Evolutionary conservation across 1,140 invertebrate species (phyloP), one percentile per base, ranked within the genome.

Genomic region (Temnothorax curvispinosus): DNA sequence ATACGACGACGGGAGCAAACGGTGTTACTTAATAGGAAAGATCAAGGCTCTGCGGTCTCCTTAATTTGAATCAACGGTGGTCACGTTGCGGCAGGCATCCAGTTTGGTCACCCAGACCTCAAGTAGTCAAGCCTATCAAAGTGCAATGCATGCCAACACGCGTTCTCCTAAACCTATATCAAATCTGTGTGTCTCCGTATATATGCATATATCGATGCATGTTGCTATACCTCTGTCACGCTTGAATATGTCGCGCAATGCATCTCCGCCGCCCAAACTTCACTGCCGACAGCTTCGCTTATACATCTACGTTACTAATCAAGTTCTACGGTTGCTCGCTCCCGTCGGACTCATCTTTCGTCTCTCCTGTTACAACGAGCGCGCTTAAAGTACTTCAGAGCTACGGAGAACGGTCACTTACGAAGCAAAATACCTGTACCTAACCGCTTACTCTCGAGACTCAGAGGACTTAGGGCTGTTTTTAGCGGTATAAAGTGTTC

Each of bases 241-340:
- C 75, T 38, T 56, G 88, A 77, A 81, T 88, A 84, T 86, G 87
- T 89, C 86, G 76, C 82, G 67, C 87, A 75, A 88, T 88, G 90
- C 90, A 91, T 90, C 78, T 3, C 35, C 47, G 52, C n/a, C 35
- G 52, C n/a, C 35, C 18, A 60, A 92, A 88, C 72, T 90, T 89
- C n/a, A 7, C 27, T 27, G 27, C 27, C 27, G 50, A 21, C 27
- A 58, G 69, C 75, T 90, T 90, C 62, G 77, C 82, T 87, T 87
- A 91, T 90, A 75, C 77, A 27, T 44, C 54, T 67, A 80, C n/a
- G 56, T 27, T 27, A 87, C 74, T 91, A 92, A 92, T 92, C 91
- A 89, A 89, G 74, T 84, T 76, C 27, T 35, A 85, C 50, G 32
- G 58, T 71, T 77, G 21, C 62, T 54, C 41, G 65, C 76, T 65